Evolutionary conservation across 1,140 invertebrate species (phyloP).

Genomic region (Philotrypesis tridentata): DNA sequence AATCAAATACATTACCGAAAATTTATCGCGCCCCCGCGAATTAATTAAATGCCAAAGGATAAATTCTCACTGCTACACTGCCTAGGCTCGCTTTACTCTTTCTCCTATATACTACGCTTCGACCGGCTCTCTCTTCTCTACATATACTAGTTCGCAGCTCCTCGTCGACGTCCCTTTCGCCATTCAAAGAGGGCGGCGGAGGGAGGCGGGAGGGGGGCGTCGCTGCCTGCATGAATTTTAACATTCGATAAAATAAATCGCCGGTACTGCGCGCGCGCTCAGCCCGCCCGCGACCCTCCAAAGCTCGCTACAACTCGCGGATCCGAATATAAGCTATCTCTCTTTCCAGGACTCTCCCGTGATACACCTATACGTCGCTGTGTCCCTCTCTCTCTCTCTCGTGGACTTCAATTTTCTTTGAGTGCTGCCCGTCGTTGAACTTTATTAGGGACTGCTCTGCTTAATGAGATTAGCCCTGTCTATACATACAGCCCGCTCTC

Average conservation of each 20-base stretch:
- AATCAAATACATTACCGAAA: constrained; percentile 74
- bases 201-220: too few species aligned
- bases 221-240: constrained; percentile 65
- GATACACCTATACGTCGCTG: too few species aligned
- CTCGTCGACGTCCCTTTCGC: constrained; percentile 2
- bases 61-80: constrained; percentile 63
- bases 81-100: constrained; percentile 37
- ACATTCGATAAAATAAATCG: constrained; percentile 71
- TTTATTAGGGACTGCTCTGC: constrained; percentile 23
- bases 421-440: constrained; percentile 19
- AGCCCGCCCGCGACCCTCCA: constrained; percentile 34
- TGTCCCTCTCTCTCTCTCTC: too few species aligned
- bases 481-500: not conserved
- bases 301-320: constrained; percentile 54
- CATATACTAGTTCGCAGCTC: too few species aligned
- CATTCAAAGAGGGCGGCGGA: not conserved
- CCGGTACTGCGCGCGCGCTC: constrained; percentile 36
- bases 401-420: constrained; percentile 41
- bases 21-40: constrained; percentile 72
- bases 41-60: constrained; percentile 74
- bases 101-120: not conserved
- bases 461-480: constrained; percentile 38
- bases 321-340: constrained; percentile 2
- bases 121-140: too few species aligned
- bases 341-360: not conserved